phyloP scores from a whole-genome alignment of 2,113 vertebrate genomes.

The Pelodiscus sinensis region DNA sequence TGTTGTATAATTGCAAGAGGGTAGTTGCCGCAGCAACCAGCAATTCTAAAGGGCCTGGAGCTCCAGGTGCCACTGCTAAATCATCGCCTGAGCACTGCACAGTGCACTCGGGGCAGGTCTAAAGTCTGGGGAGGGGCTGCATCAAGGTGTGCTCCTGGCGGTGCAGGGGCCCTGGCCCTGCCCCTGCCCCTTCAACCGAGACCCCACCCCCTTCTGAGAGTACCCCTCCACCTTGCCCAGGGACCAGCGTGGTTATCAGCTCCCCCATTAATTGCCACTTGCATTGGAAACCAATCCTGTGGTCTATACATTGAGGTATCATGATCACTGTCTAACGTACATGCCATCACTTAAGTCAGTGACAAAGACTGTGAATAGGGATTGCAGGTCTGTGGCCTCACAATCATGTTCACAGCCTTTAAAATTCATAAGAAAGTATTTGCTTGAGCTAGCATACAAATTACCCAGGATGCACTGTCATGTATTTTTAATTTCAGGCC shows the following conservation, averaged over 20 bases:
- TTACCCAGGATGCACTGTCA: neutral
- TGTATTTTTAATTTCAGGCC: conserved; percentile 75
- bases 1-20: neutral
- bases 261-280: neutral
- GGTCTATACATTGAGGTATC: neutral
- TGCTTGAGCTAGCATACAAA: neutral
- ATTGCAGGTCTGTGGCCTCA: neutral
- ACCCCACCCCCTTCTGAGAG: no score
- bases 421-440: neutral
- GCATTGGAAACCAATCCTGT: neutral
- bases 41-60: no score
- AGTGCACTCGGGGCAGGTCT: no score
- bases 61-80: no score
- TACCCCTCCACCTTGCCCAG: no score
- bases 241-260: no score
- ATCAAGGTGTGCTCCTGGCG: no score
- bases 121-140: no score
- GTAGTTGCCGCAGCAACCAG: no score
- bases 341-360: neutral
- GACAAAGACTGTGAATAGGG: neutral
- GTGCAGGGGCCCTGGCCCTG: no score
- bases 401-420: neutral
- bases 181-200: no score
- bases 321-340: neutral
- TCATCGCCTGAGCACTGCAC: no score